Evolutionary conservation across 1,140 invertebrate species (phyloP), one percentile per base, ranked within the genome.

Genomic region (Limonius californicus): DNA sequence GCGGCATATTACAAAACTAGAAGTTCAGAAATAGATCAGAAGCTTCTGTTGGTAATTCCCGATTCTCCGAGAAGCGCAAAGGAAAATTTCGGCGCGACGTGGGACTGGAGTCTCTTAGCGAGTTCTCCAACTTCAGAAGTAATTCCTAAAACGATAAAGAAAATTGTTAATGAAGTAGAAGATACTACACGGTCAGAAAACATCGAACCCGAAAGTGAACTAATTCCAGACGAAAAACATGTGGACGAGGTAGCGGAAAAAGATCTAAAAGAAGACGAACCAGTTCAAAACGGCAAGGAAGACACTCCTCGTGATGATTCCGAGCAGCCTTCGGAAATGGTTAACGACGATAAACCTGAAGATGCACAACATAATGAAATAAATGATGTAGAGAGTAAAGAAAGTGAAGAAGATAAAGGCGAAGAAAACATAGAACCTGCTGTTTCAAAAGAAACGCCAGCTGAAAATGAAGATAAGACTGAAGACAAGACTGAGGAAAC

Each of bases 1-100:
- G 83, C 92, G 0, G 84, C 83, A 2, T 92, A 89, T 74, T 94
- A 95, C 70, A 82, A 84, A 68, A 87, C 83, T 62, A 87, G 90
- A 68, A 82, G 84, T 1, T 81, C 83, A 50, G 91, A 94, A 74
- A 80, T 92, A 14, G 89, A 92, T 63, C 79, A 84, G 54, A 82
- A 82, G 57, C 74, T 83, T 30, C 76, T 92, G n/a, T 80, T 82
- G 53, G 81, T 84, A 32, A 76, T 92, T 64, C 91, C 91, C 4
- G 90, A 92, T 43, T 90, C 90, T 21, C 90, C 91, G 7, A 80
- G 90, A 66, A 85, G 86, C 18, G 84, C 88, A 1, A 85, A 84
- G 27, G 82, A 81, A 35, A 80, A 82, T 8, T 87, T 85, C 67
- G 86, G 86, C 12, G 75, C 82, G 39, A 80, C 81, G 30, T 89